Conservation (phyloP, 2,888 invertebrate genomes). For the Thera obeliscata region DNA sequence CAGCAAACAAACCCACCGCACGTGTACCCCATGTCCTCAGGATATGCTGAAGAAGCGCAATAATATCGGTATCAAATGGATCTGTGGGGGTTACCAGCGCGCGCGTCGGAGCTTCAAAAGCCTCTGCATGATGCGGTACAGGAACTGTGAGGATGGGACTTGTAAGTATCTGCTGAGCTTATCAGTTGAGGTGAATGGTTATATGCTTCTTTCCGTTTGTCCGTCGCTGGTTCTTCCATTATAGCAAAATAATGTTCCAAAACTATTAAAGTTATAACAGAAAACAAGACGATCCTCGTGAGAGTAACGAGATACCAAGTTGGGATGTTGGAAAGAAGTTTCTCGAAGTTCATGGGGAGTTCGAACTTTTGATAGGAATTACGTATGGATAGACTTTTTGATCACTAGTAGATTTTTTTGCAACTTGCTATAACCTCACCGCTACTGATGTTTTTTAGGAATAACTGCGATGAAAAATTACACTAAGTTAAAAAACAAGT, state of each 20-base stretch:
- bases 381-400: background rate
- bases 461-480: too few relatives aligned
- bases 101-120: slow-evolving; percentile 66
- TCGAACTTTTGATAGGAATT: slow-evolving; percentile 12
- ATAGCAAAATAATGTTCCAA: slow-evolving; percentile 16
- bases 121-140: slow-evolving; percentile 68
- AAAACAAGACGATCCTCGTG: slow-evolving; percentile 17
- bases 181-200: background rate
- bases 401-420: background rate
- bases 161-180: slow-evolving; percentile 45
- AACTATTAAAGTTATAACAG: slow-evolving; percentile 25
- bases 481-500: too few relatives aligned
- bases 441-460: too few relatives aligned
- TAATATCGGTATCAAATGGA: slow-evolving; percentile 65
- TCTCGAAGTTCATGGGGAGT: slow-evolving; percentile 4
- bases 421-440: background rate
- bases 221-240: background rate
- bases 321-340: slow-evolving; percentile 19
- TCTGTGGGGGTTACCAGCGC: slow-evolving; percentile 66
- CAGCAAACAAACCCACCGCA: slow-evolving; percentile 56
- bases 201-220: too few relatives aligned
- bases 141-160: slow-evolving; percentile 71
- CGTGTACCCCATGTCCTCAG: slow-evolving; percentile 59
- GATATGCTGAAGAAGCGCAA: slow-evolving; percentile 62
- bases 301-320: slow-evolving; percentile 33